Evolutionary conservation across 2,888 invertebrate species (phyloP).

Genomic region (Ormyrus labotus): DNA sequence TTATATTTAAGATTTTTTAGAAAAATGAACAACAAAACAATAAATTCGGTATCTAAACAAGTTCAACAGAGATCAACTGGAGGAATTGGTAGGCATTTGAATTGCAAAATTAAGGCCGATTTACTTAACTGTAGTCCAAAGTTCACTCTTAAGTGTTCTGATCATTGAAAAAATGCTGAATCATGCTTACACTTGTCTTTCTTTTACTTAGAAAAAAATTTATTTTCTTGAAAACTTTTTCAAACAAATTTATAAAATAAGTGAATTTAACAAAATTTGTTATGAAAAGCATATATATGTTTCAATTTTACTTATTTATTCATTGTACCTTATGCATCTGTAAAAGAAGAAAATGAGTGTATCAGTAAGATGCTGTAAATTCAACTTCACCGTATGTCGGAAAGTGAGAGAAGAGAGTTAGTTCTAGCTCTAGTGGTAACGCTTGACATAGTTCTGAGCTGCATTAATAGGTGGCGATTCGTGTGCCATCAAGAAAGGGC

Average conservation of each 20-base stretch:
- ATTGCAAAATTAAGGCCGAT: constrained; percentile 33
- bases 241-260: neutral
- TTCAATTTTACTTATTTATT: neutral
- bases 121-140: constrained; percentile 24
- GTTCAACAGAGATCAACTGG: neutral
- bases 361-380: neutral
- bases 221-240: neutral
- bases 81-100: neutral
- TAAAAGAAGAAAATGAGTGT: neutral
- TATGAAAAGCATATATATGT: neutral
- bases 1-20: too few species aligned
- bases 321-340: neutral
- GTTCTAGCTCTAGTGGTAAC: neutral
- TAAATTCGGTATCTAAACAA: neutral
- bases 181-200: constrained; percentile 12
- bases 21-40: too few species aligned
- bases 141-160: constrained; percentile 9
- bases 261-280: neutral
- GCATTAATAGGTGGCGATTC: neutral
- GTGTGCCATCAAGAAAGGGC: neutral
- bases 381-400: too few species aligned
- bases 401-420: neutral
- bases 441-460: neutral
- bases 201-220: neutral
- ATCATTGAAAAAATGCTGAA: constrained; percentile 29